Evolutionary conservation across 2,113 vertebrate genomes (phyloP).

Genomic region (Dasyprocta punctata): DNA sequence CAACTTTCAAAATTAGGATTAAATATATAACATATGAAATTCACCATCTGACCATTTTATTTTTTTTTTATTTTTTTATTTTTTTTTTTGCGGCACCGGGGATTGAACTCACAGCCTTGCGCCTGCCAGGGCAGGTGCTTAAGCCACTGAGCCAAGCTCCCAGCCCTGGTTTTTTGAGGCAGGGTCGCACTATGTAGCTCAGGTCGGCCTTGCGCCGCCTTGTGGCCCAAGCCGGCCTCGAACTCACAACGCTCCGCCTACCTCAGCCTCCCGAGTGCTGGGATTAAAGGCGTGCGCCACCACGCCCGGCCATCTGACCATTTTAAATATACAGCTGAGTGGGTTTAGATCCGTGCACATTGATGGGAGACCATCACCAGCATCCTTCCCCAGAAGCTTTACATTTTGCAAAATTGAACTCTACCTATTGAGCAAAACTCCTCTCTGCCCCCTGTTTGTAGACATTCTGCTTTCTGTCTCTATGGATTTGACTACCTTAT

Average conservation of each 20-base stretch:
- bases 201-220: too few relatives aligned
- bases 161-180: too few relatives aligned
- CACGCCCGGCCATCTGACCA: not conserved
- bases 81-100: too few relatives aligned
- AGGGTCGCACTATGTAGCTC: too few relatives aligned
- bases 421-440: not conserved
- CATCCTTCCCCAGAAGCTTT: not conserved
- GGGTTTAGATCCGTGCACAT: not conserved
- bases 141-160: too few relatives aligned
- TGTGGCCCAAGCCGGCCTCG: too few relatives aligned
- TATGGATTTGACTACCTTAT: not conserved
- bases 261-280: too few relatives aligned
- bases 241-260: too few relatives aligned
- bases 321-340: not conserved
- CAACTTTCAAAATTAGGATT: not conserved
- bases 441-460: rapidly evolving
- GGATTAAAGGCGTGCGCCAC: too few relatives aligned
- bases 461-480: not conserved
- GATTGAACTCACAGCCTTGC: too few relatives aligned
- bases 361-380: not conserved
- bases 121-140: too few relatives aligned
- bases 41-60: not conserved
- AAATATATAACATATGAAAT: not conserved
- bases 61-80: too few relatives aligned
- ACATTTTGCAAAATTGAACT: not conserved